Evolutionary conservation across 2,888 invertebrate genomes (phyloP).

Genomic region (Phaonia tiefii): DNA sequence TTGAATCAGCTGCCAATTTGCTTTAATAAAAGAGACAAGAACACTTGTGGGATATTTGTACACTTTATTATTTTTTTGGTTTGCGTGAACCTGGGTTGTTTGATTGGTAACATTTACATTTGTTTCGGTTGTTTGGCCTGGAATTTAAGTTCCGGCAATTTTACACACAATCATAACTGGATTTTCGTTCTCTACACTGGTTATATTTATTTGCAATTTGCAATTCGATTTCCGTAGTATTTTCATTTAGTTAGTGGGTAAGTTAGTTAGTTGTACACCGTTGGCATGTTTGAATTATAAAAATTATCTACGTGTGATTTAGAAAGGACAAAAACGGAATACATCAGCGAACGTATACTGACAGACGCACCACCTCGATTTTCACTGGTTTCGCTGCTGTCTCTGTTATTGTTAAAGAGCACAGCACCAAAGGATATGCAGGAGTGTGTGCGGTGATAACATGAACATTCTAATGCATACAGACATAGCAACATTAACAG

Average conservation of each 20-base stretch:
- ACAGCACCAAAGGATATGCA: slow-evolving; percentile 29
- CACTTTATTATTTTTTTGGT: slow-evolving; percentile 1
- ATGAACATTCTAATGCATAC: slow-evolving; percentile 20
- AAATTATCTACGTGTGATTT: slow-evolving; percentile 70
- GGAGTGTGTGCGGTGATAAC: not conserved
- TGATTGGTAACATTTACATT: not conserved
- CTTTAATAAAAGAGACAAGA: slow-evolving; percentile 24
- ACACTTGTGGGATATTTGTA: slow-evolving; percentile 46
- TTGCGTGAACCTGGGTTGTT: not conserved
- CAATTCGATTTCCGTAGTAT: not conserved
- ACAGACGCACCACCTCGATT: slow-evolving; percentile 72
- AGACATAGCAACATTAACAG: slow-evolving; percentile 33
- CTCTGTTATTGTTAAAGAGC: slow-evolving; percentile 46
- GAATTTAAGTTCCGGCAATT: slow-evolving; percentile 1
- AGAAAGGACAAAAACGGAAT: slow-evolving; percentile 73
- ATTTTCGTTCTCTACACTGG: slow-evolving; percentile 29
- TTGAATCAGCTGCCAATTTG: slow-evolving; percentile 35
- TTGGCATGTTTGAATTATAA: slow-evolving; percentile 44
- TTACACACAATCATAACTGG: slow-evolving; percentile 10
- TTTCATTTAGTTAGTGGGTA: slow-evolving; percentile 11
- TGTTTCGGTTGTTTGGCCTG: slow-evolving; percentile 5
- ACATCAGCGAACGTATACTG: slow-evolving; percentile 70
- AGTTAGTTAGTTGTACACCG: slow-evolving; percentile 31
- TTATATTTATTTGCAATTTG: not conserved
- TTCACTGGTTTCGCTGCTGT: slow-evolving; percentile 63